phyloP scores from a whole-genome alignment of 37 sponge, comb jelly and placozoan species.

The Ianthella basta region DNA sequence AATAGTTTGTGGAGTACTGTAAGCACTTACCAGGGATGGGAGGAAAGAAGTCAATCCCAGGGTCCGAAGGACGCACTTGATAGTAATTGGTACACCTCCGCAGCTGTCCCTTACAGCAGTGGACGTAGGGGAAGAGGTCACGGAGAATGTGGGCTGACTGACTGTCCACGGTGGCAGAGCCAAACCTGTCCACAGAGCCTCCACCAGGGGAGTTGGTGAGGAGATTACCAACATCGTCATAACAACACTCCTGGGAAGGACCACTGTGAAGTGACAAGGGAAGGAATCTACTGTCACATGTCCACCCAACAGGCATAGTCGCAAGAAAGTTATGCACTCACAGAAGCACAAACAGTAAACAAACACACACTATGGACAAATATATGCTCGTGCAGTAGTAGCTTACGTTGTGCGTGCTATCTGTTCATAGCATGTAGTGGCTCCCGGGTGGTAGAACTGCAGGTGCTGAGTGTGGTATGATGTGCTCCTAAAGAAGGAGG shows the following conservation, averaged over 20 bases:
- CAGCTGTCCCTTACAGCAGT: slow-evolving; percentile 24
- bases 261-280: background rate
- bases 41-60: background rate
- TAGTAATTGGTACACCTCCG: slow-evolving; percentile 26
- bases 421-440: too few relatives aligned
- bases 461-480: too few relatives aligned
- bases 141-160: background rate
- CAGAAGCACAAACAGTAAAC: too few relatives aligned
- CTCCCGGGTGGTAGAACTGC: too few relatives aligned
- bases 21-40: slow-evolving; percentile 35
- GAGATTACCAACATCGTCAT: slow-evolving; percentile 13
- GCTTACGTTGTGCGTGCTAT: too few relatives aligned
- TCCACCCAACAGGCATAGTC: too few relatives aligned
- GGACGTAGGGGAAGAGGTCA: slow-evolving; percentile 32
- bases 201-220: background rate
- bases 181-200: slow-evolving; percentile 37
- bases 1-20: background rate
- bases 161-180: background rate
- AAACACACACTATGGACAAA: too few relatives aligned
- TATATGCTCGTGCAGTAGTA: too few relatives aligned
- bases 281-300: too few relatives aligned
- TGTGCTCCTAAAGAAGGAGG: too few relatives aligned
- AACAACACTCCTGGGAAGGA: slow-evolving; percentile 40
- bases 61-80: slow-evolving; percentile 34
- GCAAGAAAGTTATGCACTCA: too few relatives aligned